phyloP scores from a whole-genome alignment of 2,797 vertebrate genomes.

The Enteromius paludinosus region DNA sequence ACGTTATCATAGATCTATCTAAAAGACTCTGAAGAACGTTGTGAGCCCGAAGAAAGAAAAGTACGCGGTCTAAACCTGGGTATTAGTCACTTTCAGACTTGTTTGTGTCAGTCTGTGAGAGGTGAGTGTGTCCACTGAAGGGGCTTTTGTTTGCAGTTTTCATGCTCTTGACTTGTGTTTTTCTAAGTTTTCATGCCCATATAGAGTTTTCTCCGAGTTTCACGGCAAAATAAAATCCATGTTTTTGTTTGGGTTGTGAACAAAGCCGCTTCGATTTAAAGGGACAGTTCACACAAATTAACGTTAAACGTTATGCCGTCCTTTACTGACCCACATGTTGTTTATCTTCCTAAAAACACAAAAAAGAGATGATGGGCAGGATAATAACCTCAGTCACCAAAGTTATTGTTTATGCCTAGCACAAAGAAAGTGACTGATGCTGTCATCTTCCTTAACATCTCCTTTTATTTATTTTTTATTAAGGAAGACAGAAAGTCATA shows the following conservation, averaged over 20 bases:
- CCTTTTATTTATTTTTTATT: background rate
- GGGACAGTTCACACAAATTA: background rate
- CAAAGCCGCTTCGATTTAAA: conserved; percentile 8
- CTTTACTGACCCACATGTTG: background rate
- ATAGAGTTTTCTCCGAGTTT: background rate
- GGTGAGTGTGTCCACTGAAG: background rate
- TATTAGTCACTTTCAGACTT: conserved; percentile 39
- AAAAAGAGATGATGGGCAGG: background rate
- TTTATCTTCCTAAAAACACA: background rate
- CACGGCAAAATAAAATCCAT: background rate
- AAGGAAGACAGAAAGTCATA: background rate
- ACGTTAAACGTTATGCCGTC: background rate
- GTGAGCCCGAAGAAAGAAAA: background rate
- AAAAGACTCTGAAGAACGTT: background rate
- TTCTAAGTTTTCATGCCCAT: background rate
- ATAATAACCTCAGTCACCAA: background rate
- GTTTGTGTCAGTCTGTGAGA: conserved; percentile 29
- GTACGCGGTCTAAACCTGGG: background rate
- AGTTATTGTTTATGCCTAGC: background rate
- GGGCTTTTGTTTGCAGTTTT: conserved; percentile 20
- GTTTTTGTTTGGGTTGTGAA: conserved; percentile 26
- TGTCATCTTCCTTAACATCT: background rate
- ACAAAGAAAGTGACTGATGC: background rate
- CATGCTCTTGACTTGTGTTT: background rate
- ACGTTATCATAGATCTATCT: background rate